Evolutionary conservation across 37 sponge, comb jelly and placozoan genomes (phyloP).

Genomic region (Dysidea cf. avara): DNA sequence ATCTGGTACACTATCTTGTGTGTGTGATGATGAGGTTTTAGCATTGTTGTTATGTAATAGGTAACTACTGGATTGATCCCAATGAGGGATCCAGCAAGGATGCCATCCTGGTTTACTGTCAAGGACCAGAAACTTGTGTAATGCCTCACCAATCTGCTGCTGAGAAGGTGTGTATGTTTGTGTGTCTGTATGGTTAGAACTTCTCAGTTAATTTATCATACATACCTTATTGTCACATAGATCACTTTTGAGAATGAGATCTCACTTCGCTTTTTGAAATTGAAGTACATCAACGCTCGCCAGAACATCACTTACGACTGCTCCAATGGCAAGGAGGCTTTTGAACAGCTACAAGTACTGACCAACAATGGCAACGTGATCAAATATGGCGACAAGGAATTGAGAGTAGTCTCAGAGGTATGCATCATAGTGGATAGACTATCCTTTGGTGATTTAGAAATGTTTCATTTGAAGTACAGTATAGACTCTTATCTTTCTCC

Average conservation of each 20-base stretch:
- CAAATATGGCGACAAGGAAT: conserved; percentile 42
- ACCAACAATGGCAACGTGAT: conserved; percentile 40
- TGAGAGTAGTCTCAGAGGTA: conserved; percentile 59
- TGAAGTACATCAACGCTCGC: conserved; percentile 49
- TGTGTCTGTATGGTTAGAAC: neutral
- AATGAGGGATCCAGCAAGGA: conserved; percentile 64
- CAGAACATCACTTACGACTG: conserved; percentile 69
- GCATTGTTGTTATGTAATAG: no score
- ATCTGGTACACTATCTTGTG: conserved; percentile 5
- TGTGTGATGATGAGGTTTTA: neutral
- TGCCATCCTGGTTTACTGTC: conserved; percentile 52
- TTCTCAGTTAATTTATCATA: neutral
- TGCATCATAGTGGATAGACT: neutral
- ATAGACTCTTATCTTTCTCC: neutral
- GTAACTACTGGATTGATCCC: conserved; percentile 65
- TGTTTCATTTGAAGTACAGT: neutral
- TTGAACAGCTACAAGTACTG: conserved; percentile 33
- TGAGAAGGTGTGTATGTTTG: neutral
- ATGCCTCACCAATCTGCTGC: conserved; percentile 9
- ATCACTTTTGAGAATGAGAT: conserved; percentile 37
- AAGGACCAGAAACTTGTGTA: conserved; percentile 60
- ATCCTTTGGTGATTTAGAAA: neutral
- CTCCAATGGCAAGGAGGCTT: conserved; percentile 43
- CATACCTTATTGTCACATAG: neutral
- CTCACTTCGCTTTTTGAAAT: conserved; percentile 47